Base-by-base conservation (phyloP, 2,113 vertebrate species). In the Ptilonorhynchus violaceus region DNA sequence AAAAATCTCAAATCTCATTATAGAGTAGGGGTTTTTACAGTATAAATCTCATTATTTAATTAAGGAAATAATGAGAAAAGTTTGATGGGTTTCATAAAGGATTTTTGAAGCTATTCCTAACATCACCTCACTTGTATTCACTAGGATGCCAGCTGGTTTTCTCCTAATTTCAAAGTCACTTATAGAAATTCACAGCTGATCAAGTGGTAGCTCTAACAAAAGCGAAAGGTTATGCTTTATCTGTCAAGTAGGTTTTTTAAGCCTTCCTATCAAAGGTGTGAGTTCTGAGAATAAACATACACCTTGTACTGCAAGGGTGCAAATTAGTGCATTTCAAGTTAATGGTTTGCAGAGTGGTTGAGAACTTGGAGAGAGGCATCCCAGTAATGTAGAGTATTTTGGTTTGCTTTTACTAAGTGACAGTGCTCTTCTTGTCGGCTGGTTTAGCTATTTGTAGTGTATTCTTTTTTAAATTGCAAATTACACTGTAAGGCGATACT, bases 261-360 rank as follows among this genome's bases (percentile, higher is more conserved):
- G 24, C 39, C 55, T 80, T 69, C 39, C 17, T n/a, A 77, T 35
- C 16, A 88, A 70, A 92, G 62, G 20, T 68, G 30, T 55, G 53
- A 66, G 58, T 55, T 83, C 75, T 63, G 52, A 88, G 68, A 91
- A 78, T 59, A 90, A 88, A 80, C 59, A 49, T 22, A 24, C 2
- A 85, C 60, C 50, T 86, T 83, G 55, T 59, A 83, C 55, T 33
- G 28, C 59, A 70, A 60, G 75, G 59, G 35, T 77, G 46, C 44
- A 47, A 89, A 76, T 91, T 80, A 73, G 59, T 16, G 11, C 55
- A 30, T 86, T 92, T 70, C 56, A 88, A 77, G 93, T 95, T 94
- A 95, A 96, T 94, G 88, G 83, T 95, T 93, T 96, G 56, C 60
- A 86, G 89, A 93, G 68, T 60, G 72, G 68, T 68, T 63, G 85